Evolutionary conservation across 2,113 vertebrate species (phyloP), one percentile per base, ranked within the genome.

Genomic region (Struthio camelus): DNA sequence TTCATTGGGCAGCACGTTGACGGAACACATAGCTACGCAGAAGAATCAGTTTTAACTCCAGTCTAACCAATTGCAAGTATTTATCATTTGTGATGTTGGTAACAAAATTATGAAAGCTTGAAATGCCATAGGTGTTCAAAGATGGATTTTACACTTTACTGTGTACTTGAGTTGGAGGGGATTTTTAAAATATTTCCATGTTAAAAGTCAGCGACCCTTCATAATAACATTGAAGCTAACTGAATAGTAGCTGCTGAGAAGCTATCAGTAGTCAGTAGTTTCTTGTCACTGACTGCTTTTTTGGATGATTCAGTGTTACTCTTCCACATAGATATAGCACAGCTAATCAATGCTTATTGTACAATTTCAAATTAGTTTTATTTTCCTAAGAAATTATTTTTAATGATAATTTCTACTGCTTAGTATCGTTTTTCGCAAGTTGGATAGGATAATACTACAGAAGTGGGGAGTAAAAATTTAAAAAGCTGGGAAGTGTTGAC

Each of bases 1-100:
- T 86, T 94, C 70, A 36, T n/a, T 76, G 85, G 71, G 58, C 23
- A 82, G 51, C 11, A 30, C 16, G 2, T 28, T 77, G 76, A 42
- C 44, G 77, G 90, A 85, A 69, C 22, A 25, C 0, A 0, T 9
- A 38, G 28, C n/a, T 65, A 19, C 11, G 2, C 4, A 66, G 25
- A 83, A 84, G 38, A 89, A 54, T 44, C 27, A 40, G 38, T 83
- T 92, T 82, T 46, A 83, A 10, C 82, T 66, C 67, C 66, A 82
- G 22, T 46, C 2, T 80, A 85, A 87, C 32, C 42, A 62, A 22
- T 78, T 89, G 71, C 58, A 25, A 56, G 38, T 7, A 2, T 25
- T 73, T 91, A 42, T 77, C 69, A 64, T 86, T 80, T 90, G 59
- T 87, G 70, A 93, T 76, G 14, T 30, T 62, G 50, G 80, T 78